Conservation (phyloP, 2,113 vertebrate genomes). For the Oceanites oceanicus region DNA sequence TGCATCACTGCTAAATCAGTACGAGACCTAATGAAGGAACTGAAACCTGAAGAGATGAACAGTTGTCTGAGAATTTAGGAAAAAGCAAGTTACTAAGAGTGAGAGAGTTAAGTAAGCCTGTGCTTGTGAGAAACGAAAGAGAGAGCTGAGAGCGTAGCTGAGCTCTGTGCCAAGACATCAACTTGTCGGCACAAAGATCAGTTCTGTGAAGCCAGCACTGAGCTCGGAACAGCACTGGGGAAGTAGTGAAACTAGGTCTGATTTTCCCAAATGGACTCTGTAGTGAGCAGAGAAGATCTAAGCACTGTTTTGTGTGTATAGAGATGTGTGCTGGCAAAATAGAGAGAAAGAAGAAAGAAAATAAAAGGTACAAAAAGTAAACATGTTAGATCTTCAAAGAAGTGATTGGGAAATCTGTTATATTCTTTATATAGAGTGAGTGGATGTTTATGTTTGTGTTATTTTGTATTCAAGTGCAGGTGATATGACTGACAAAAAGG, state of each 20-base stretch:
- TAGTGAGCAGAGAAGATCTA: neutral
- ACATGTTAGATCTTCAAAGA: neutral
- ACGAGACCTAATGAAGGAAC: neutral
- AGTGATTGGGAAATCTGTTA: neutral
- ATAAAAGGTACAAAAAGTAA: neutral
- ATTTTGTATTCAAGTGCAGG: neutral
- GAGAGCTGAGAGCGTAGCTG: neutral
- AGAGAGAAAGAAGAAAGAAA: neutral
- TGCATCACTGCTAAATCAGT: neutral
- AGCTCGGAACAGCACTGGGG: neutral
- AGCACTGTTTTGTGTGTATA: neutral
- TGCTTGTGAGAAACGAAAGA: neutral
- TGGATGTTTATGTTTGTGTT: neutral
- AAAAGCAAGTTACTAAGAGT: neutral
- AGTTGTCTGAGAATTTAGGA: neutral
- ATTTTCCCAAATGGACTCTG: neutral
- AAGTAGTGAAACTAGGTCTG: neutral
- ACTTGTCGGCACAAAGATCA: neutral
- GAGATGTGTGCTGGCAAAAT: neutral
- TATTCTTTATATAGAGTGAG: neutral
- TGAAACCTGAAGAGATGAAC: neutral
- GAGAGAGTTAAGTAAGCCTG: neutral
- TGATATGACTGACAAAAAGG: neutral
- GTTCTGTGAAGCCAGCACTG: neutral
- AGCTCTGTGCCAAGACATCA: neutral